phyloP scores from a whole-genome alignment of 35 echinoderm and acorn worm genomes.

The Heliocidaris erythrogramma region DNA sequence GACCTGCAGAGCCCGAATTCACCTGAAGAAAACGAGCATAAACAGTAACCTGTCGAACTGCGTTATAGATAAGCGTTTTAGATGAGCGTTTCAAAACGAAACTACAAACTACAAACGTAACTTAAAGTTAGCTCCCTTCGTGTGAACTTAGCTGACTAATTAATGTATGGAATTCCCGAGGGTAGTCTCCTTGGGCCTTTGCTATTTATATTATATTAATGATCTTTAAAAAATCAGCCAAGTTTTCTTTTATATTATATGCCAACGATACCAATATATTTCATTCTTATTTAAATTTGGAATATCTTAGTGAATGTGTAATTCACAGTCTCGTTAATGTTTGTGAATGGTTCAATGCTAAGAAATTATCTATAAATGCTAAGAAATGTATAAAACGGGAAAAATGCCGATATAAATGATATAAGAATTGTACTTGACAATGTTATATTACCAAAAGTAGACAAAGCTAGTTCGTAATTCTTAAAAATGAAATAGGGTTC shows the following conservation, averaged over 20 bases:
- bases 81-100: no score
- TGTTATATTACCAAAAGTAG: background rate
- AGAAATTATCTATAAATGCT: background rate
- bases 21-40: no score
- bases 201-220: slow-evolving; percentile 40
- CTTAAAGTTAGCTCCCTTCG: no score
- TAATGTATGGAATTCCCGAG: slow-evolving; percentile 28
- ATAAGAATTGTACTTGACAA: background rate
- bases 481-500: background rate
- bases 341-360: background rate
- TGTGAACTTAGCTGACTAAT: no score
- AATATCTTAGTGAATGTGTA: background rate
- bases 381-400: background rate
- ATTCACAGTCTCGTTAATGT: background rate
- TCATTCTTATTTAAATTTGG: background rate
- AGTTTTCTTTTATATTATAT: slow-evolving; percentile 13
- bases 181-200: background rate
- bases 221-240: background rate
- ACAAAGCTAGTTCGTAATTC: background rate
- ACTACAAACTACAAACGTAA: no score
- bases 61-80: no score
- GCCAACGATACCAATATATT: slow-evolving; percentile 38
- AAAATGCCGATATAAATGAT: background rate
- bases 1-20: no score
- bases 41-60: no score